Percentiles rank a stretch among this genome's conserved stretches.
phyloP scores from a whole-genome alignment of 1,140 invertebrate genomes.

The Mamestra configurata region DNA sequence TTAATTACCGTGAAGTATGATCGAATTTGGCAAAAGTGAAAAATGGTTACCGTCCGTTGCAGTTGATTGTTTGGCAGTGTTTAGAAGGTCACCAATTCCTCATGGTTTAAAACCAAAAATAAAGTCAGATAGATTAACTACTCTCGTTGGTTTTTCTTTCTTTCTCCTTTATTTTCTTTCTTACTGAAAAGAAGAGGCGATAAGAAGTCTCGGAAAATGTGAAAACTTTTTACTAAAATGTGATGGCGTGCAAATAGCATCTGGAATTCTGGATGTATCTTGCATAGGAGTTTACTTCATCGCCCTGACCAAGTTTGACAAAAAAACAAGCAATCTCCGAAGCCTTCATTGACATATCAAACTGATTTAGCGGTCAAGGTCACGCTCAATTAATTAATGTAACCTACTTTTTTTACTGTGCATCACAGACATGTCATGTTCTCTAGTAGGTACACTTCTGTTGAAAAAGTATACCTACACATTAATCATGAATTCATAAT shows the following conservation, averaged over 20 bases:
- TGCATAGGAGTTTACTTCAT: neutral
- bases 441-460: neutral
- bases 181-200: no score
- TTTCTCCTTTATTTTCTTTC: no score
- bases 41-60: neutral
- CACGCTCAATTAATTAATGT: neutral
- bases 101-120: no score
- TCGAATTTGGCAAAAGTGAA: neutral
- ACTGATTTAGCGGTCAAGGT: constrained; percentile 16
- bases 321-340: neutral
- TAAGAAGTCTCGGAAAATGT: no score
- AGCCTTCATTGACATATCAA: constrained; percentile 6
- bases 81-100: neutral
- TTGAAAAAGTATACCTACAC: no score
- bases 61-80: neutral
- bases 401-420: constrained; percentile 3
- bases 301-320: neutral
- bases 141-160: no score
- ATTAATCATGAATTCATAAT: neutral
- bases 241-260: no score
- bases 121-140: no score
- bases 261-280: no score
- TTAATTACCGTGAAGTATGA: neutral
- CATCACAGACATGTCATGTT: neutral
- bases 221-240: no score